Conservation (phyloP, 2,797 vertebrate species). For the Geotria australis region DNA sequence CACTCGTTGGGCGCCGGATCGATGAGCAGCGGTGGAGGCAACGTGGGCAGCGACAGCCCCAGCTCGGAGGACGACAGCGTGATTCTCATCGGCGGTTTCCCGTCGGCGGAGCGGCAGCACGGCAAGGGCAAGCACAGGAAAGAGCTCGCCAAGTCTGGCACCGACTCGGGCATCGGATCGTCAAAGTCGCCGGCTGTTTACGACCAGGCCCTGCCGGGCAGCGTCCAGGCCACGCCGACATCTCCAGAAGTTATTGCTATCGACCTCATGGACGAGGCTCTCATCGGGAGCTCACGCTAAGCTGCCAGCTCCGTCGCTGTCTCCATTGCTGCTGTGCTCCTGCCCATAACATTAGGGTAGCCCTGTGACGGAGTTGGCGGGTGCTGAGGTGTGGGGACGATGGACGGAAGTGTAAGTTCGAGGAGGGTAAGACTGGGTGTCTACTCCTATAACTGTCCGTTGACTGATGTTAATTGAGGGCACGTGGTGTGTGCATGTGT, state of each 20-base stretch:
- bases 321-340: too few species aligned
- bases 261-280: slow-evolving; percentile 86
- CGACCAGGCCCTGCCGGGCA: not conserved
- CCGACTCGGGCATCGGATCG: not conserved
- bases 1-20: too few species aligned
- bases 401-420: too few species aligned
- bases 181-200: not conserved
- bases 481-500: too few species aligned
- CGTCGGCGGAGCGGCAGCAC: not conserved
- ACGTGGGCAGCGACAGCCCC: not conserved
- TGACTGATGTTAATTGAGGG: too few species aligned
- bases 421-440: too few species aligned
- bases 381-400: too few species aligned
- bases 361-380: too few species aligned
- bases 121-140: not conserved
- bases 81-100: not conserved
- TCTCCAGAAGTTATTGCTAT: slow-evolving; percentile 28
- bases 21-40: too few species aligned
- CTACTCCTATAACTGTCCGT: too few species aligned
- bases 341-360: too few species aligned
- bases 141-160: not conserved
- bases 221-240: not conserved
- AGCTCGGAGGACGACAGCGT: not conserved
- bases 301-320: too few species aligned
- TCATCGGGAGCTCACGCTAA: slow-evolving; percentile 33